These are phyloP conservation scores for Leptodirus hochenwartii DNA, from an alignment of 2,888 invertebrate genomes.

Conservation along the genomic window DNA sequence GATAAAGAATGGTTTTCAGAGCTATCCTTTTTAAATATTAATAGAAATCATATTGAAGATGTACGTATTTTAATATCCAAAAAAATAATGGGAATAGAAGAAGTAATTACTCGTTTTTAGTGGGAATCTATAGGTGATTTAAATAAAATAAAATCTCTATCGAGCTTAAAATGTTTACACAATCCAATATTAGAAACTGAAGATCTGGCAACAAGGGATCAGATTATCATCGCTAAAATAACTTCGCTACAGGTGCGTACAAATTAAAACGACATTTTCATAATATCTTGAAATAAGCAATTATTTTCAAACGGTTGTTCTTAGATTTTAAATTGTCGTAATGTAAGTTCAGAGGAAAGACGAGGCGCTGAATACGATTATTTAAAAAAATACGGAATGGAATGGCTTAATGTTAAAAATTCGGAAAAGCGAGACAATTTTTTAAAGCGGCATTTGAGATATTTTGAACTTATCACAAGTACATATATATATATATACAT, in stretches of 20 bases:
- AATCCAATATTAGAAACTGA: constrained; percentile 50
- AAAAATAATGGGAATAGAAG: constrained; percentile 6
- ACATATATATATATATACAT: constrained; percentile 21
- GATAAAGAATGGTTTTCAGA: constrained; percentile 36
- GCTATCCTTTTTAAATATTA: constrained; percentile 48
- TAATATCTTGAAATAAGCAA: too few species aligned
- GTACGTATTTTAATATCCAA: constrained; percentile 30
- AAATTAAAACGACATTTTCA: neutral
- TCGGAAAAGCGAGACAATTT: constrained; percentile 35
- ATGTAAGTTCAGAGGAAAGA: constrained; percentile 48
- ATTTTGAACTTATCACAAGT: constrained; percentile 56
- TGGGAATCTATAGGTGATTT: constrained; percentile 71
- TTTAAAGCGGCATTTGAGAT: constrained; percentile 54
- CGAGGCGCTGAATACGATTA: constrained; percentile 85
- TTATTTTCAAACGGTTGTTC: too few species aligned
- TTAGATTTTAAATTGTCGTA: constrained; percentile 50
- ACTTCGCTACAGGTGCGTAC: constrained; percentile 40
- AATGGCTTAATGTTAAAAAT: constrained; percentile 43
- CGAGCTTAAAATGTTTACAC: constrained; percentile 47
- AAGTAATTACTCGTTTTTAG: constrained; percentile 30
- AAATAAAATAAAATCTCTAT: constrained; percentile 50
- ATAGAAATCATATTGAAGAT: constrained; percentile 58
- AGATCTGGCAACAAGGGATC: constrained; percentile 52
- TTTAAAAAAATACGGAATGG: constrained; percentile 59
- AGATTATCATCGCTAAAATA: constrained; percentile 69